A percentile compares a stretch with the other conserved stretches of the same genome.
phyloP scores from a whole-genome alignment of 2,113 vertebrate genomes.

The Okapia johnstoni region DNA sequence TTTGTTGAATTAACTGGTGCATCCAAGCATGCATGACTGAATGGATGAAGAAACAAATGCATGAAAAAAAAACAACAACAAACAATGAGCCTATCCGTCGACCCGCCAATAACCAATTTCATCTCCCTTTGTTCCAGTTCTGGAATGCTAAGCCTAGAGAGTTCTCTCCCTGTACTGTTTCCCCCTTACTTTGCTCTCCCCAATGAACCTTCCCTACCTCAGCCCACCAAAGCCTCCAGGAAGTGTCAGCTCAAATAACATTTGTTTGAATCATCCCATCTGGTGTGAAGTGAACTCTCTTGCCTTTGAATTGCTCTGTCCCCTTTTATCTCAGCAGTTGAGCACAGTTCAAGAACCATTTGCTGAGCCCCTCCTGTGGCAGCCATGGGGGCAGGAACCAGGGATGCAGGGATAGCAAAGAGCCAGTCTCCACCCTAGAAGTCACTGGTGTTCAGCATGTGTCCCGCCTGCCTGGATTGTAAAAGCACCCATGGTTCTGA shows the following conservation, averaged over 20 bases:
- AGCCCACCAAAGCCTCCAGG: neutral
- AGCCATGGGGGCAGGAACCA: neutral
- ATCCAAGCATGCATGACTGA: neutral
- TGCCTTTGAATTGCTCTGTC: neutral
- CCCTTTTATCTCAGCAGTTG: neutral
- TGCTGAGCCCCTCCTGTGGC: neutral
- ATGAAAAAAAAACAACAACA: too few relatives aligned
- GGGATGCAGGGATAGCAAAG: neutral
- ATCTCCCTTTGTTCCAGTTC: neutral
- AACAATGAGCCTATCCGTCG: neutral
- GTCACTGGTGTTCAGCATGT: neutral
- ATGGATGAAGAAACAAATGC: neutral
- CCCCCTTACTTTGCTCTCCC: neutral
- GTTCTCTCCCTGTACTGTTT: neutral
- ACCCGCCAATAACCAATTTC: neutral
- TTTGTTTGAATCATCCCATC: neutral
- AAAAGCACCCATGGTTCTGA: fast-evolving
- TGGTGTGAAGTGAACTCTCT: neutral
- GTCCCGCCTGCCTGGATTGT: neutral
- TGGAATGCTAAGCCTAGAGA: neutral
- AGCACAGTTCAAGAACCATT: neutral
- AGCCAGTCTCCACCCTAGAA: neutral
- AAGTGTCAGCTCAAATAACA: neutral
- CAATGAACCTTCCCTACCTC: neutral
- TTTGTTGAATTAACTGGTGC: neutral